Percentiles rank a stretch among this genome's conserved stretches.
Conservation (phyloP, 2,113 vertebrate genomes). For the Cryptomyrus ogoouensis region DNA sequence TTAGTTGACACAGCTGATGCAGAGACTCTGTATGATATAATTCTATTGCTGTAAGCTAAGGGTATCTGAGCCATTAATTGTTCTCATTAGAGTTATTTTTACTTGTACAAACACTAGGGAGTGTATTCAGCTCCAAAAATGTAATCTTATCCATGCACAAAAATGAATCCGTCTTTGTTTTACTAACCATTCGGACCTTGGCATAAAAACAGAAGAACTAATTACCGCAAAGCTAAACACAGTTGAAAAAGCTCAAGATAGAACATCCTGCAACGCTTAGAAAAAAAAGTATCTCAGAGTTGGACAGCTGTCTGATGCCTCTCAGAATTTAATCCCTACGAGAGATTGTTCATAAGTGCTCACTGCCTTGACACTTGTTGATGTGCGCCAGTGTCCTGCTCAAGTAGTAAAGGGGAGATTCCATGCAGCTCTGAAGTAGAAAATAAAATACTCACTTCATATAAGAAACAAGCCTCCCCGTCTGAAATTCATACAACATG, state of each 20-base stretch:
- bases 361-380: not conserved
- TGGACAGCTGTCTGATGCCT: not conserved
- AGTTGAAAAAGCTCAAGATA: not conserved
- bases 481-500: not conserved
- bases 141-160: not conserved
- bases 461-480: not conserved
- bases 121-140: not conserved
- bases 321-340: not conserved
- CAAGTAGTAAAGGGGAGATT: not conserved
- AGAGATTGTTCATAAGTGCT: not conserved
- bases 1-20: not conserved
- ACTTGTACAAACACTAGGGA: not conserved
- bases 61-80: not conserved
- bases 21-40: not conserved
- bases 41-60: not conserved
- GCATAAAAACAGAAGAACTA: not conserved
- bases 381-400: not conserved
- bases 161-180: not conserved
- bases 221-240: not conserved
- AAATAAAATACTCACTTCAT: not conserved
- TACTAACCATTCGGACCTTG: not conserved
- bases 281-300: not conserved
- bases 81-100: not conserved
- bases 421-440: not conserved
- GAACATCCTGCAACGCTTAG: not conserved